Base-by-base conservation (phyloP, 2,113 vertebrate species). In the Nannospalax galili region DNA sequence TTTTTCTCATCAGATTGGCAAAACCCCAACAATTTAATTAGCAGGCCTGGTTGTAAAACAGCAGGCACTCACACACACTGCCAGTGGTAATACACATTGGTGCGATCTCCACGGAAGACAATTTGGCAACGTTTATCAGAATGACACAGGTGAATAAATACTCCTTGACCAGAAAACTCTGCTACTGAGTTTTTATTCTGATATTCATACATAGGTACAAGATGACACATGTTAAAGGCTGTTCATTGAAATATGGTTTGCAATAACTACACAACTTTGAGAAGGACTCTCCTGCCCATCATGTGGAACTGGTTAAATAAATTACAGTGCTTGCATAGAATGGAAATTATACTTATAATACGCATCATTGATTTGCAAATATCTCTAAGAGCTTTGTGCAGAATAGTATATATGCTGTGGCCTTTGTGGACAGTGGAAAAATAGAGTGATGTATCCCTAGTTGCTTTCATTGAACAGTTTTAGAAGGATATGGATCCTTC, bases 21-120 rank as follows among this genome's bases (percentile, higher is more conserved):
- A 84, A 97, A 91, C 48, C n/a, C 75, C 86, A 78, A 91, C 92
- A 92, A 72, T 78, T 92, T 97, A 96, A 96, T 96, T 91, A 95
- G 78, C 64, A 82, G 64, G 4, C 58, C 94, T 94, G 45, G 87
- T 90, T 93, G 91, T 52, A 80, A 96, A 94, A 94, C 92, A 96
- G 90, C 75, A 84, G 37, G 60, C 70, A 77, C 16, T 81, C 67
- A 94, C 37, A 79, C 56, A 70, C 35, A 56, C 70, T 72, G 69
- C 52, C 82, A 11, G 45, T 89, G 78, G 26, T 89, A 72, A 91
- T 90, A 80, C 90, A 95, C 91, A 96, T 93, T 72, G 74, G 35
- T 65, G 75, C 24, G 60, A 45, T 6, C 52, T 74, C 42, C 45
- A 19, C 79, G 30, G 26, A 97, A 95, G 60, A 20, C 89, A 95